phyloP scores from a whole-genome alignment of 2,113 vertebrate genomes.

The Xiphophorus couchianus region DNA sequence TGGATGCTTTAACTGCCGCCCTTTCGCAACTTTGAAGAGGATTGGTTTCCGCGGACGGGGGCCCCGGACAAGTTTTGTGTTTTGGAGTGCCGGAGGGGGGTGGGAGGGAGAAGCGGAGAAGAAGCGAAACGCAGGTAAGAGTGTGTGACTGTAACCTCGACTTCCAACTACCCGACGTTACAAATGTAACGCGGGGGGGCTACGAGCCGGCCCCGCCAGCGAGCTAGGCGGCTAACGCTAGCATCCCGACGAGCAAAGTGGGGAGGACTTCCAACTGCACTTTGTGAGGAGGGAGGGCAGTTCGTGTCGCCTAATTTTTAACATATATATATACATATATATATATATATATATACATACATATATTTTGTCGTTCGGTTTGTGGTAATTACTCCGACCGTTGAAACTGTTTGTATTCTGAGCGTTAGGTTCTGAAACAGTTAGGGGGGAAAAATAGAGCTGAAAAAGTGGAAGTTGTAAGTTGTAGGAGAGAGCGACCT shows the following conservation, averaged over 20 bases:
- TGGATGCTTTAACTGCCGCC: neutral
- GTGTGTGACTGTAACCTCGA: constrained; percentile 55
- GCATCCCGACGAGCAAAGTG: constrained; percentile 53
- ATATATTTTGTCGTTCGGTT: neutral
- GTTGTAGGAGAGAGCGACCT: constrained; percentile 32
- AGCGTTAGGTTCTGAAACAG: neutral
- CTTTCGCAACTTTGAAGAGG: constrained; percentile 3
- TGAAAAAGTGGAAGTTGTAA: constrained; percentile 5
- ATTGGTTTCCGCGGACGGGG: neutral
- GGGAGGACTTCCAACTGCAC: neutral
- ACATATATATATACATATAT: fast-evolving
- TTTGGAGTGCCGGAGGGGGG: constrained; percentile 9
- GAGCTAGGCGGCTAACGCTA: constrained; percentile 75
- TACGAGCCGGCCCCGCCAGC: constrained; percentile 34
- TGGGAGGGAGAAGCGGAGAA: neutral
- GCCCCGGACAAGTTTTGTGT: constrained; percentile 47
- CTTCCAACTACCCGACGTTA: constrained; percentile 73
- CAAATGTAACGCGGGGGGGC: constrained; percentile 62
- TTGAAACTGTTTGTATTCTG: neutral
- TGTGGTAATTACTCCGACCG: neutral
- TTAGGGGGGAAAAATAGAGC: constrained; percentile 11
- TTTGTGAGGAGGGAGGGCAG: neutral
- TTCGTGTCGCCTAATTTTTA: neutral
- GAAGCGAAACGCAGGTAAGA: constrained; percentile 61
- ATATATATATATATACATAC: no score